Base-by-base conservation (phyloP, 2,797 vertebrate genomes). In the Sebastes itinus region DNA sequence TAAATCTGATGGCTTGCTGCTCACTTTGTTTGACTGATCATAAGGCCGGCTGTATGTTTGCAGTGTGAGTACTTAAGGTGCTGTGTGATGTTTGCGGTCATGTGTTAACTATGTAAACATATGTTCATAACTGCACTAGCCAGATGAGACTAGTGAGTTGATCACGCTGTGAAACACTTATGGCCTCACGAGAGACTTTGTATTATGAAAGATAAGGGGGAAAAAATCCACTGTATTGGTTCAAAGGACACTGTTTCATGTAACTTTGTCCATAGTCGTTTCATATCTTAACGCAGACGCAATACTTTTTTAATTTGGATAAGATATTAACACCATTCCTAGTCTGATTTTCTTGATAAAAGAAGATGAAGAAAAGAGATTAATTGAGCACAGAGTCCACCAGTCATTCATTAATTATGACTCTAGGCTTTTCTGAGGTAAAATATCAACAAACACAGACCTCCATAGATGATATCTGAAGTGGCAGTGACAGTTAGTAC, bases 391-490 rank as follows among this genome's bases (percentile, higher is more conserved):
- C 20, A 68, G 12, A 66, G 59, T 58, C 3, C 20, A 3, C 14
- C 42, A 49, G 52, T 67, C 25, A 71, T 77, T 67, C 7, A 77
- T 75, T 7, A 81, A 16, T 56, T 66, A 69, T 49, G 32, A 30
- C 52, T 59, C 7, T 38, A 18, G 30, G 33, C 12, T 61, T 30
- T 13, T 16, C 77, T 60, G 30, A 54, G 25, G 11, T 52, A 58
- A 59, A 32, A 74, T 32, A 18, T 7, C 30, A 62, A 59, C 33
- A 54, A 70, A 75, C 66, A 73, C 5, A 81, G 27, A 72, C 38
- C 70, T 76, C 63, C 7, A 46, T 18, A 49, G 38, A 80, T 69
- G 7, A 66, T 62, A 74, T 77, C 42, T 69, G 63, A 81, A 12
- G 27, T n/a, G 25, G 27, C 75, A 54, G n/a, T 65, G 58, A 59